These are phyloP conservation scores for Protaetia brevitarsis DNA, from an alignment of 1,140 invertebrate genomes.

Conservation along the genomic window DNA sequence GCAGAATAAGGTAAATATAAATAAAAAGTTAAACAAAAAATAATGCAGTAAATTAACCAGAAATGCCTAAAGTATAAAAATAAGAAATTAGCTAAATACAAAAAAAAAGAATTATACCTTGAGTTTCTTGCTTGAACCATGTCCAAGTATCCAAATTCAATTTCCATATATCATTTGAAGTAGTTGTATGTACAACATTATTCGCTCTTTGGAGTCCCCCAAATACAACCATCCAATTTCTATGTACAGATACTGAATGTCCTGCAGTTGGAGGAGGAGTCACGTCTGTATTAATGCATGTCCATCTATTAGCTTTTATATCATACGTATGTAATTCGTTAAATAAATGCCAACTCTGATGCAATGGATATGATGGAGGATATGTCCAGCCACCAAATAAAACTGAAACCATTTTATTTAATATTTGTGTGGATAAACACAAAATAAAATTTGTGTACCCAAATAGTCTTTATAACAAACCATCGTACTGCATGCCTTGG, in stretches of 20 bases:
- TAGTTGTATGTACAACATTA: conserved; percentile 53
- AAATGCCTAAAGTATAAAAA: no score
- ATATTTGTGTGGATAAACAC: conserved; percentile 6
- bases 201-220: conserved; percentile 67
- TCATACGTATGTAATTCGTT: conserved; percentile 92
- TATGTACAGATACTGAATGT: conserved; percentile 88
- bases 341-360: conserved; percentile 85
- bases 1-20: no score
- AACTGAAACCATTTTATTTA: conserved; percentile 55
- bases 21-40: no score
- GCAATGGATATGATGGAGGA: conserved; percentile 84
- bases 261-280: conserved; percentile 80
- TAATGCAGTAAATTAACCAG: no score
- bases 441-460: conserved; percentile 34
- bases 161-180: conserved; percentile 87
- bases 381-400: conserved; percentile 96
- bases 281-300: conserved; percentile 61
- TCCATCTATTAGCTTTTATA: conserved; percentile 82
- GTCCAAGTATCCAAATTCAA: conserved; percentile 72
- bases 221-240: conserved; percentile 87
- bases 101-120: neutral
- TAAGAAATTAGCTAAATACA: no score
- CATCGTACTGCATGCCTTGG: conserved; percentile 92
- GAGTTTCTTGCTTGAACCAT: conserved; percentile 73
- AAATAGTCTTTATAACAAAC: conserved; percentile 75